Evolutionary conservation across 2,797 vertebrate species (phyloP), one percentile per base, ranked within the genome.

Genomic region (Buceros bicornis): DNA sequence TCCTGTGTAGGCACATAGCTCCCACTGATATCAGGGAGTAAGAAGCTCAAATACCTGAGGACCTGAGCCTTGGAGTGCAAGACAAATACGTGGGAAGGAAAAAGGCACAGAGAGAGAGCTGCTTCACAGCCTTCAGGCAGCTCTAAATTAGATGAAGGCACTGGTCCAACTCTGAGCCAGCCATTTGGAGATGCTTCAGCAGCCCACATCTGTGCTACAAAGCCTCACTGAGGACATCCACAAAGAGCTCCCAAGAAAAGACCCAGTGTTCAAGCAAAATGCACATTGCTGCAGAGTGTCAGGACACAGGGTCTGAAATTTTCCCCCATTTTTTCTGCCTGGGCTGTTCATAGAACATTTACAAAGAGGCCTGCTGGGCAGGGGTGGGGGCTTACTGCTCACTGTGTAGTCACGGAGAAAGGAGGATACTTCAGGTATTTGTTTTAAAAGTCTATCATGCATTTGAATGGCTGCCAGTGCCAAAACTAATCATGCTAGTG

Each of bases 11-110:
- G 43, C 50, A 90, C 35, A 72, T 17, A 72, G 40, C 28, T 96
- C 51, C 22, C 56, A 89, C 74, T 56, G 81, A 72, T 94, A 85
- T 15, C 60, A 62, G 87, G 51, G 28, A 84, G 26, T 1, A 0
- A 92, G 82, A 33, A 83, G 66, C 78, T 80, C 71, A 89, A 91
- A 95, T 82, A 92, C 48, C 74, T 66, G 51, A 58, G 73, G 70
- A 96, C 24, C 43, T 73, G 56, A 84, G 62, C 10, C 62, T 69
- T 78, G 77, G 58, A 92, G 81, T 16, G 14, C 50, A 95, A 94
- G 83, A 82, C 73, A 87, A 95, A 92, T 73, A 95, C 0, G 5
- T 56, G 56, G 82, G 74, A 87, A 93, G 51, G 40, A 85, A 77
- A 89, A 85, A 84, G 71, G 13, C 87, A 66, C 26, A 76, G 35